Conservation (phyloP, 2,797 vertebrate genomes). For the Paratrypauchen microcephalus region DNA sequence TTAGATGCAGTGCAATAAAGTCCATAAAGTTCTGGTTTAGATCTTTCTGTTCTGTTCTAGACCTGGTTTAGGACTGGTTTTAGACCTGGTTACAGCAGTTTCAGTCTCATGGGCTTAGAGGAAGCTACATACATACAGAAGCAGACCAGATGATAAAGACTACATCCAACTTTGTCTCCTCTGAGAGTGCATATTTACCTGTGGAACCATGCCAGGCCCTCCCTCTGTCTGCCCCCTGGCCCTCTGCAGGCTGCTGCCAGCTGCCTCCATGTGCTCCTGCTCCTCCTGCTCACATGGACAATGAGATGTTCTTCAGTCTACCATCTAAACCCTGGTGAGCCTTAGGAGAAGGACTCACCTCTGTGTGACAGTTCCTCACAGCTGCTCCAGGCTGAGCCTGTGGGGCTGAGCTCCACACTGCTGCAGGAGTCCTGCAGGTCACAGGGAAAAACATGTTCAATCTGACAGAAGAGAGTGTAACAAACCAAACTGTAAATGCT, state of each 20-base stretch:
- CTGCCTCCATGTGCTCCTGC: neutral
- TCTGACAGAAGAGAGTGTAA: too few species aligned
- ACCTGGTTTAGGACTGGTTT: too few species aligned
- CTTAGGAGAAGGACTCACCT: neutral
- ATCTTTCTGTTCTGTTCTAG: too few species aligned
- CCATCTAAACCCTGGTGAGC: neutral
- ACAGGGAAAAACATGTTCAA: neutral
- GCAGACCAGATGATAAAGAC: too few species aligned
- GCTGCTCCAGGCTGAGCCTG: conserved; percentile 1
- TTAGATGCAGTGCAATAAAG: too few species aligned
- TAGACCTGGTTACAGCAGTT: too few species aligned
- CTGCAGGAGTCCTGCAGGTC: neutral
- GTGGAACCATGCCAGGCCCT: neutral
- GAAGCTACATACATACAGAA: too few species aligned
- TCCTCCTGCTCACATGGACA: neutral
- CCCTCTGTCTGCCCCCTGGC: too few species aligned
- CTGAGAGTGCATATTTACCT: neutral
- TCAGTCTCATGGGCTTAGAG: too few species aligned
- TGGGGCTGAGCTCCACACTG: neutral
- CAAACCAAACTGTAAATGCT: too few species aligned
- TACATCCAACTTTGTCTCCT: too few species aligned
- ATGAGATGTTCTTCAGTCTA: neutral
- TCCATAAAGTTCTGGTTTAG: too few species aligned
- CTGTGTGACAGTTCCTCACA: conserved; percentile 1
- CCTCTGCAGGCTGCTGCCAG: neutral